phyloP scores from a whole-genome alignment of 2,797 vertebrate genomes.

The Margarornis squamiger region DNA sequence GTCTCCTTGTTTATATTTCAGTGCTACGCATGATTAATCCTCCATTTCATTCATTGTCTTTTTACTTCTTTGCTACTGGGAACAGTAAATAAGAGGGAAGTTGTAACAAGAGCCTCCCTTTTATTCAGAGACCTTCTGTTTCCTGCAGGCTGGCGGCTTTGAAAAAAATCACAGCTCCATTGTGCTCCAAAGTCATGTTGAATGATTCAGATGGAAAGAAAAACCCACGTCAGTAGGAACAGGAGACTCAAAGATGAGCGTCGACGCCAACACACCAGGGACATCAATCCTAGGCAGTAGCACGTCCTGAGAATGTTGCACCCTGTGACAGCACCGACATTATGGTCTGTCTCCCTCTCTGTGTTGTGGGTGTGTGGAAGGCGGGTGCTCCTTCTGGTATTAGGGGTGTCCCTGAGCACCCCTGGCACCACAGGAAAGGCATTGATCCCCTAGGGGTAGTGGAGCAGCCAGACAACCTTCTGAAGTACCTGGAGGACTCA shows the following conservation, averaged over 20 bases:
- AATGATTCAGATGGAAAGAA: constrained; percentile 35
- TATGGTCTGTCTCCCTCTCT: accelerated
- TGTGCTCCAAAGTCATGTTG: background rate
- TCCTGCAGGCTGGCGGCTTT: constrained; percentile 41
- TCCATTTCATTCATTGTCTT: constrained; percentile 51
- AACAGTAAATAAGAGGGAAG: constrained; percentile 66
- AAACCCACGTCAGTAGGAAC: background rate
- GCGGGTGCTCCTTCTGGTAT: background rate
- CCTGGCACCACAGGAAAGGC: background rate
- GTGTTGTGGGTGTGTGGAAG: background rate
- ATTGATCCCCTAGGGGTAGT: accelerated
- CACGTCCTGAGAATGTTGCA: background rate
- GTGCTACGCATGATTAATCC: constrained; percentile 23
- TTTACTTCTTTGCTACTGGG: constrained; percentile 56
- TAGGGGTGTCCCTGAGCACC: background rate
- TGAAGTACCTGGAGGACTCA: background rate
- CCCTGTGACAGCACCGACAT: background rate
- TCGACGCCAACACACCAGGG: background rate
- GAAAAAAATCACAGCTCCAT: constrained; percentile 50
- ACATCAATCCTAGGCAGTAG: background rate
- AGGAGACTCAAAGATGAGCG: background rate
- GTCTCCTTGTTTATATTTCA: constrained; percentile 15
- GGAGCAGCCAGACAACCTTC: background rate
- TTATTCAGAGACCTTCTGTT: constrained; percentile 64
- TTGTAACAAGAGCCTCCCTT: constrained; percentile 61